Conservation (phyloP, 2,888 invertebrate species). For the Zele albiditarsus region DNA sequence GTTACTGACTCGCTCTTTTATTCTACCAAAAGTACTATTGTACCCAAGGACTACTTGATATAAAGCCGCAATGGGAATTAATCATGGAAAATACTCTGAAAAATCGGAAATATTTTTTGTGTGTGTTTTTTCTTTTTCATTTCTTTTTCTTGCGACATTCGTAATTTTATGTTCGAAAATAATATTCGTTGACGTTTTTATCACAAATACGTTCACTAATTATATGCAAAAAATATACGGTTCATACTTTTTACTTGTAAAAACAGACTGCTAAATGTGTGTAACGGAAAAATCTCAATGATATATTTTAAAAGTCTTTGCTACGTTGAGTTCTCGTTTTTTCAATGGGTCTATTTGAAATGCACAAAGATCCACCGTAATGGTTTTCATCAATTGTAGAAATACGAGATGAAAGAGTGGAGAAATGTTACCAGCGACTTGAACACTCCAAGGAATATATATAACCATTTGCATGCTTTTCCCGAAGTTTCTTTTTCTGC, state of each 20-base stretch:
- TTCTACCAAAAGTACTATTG: constrained; percentile 11
- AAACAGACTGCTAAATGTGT: background rate
- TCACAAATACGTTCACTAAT: background rate
- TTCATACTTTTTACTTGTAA: background rate
- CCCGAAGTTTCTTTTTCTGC: background rate
- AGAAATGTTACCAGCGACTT: background rate
- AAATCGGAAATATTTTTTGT: background rate
- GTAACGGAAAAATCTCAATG: background rate
- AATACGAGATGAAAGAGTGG: background rate
- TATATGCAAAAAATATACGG: background rate
- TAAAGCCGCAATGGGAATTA: constrained; percentile 14
- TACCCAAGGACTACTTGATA: constrained; percentile 7
- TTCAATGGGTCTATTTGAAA: background rate
- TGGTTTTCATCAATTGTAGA: background rate
- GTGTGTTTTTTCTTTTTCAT: background rate
- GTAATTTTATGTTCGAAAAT: background rate
- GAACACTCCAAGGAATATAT: constrained; percentile 4
- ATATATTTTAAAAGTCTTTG: background rate
- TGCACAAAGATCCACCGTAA: background rate
- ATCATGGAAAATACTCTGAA: background rate
- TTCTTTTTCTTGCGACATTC: background rate
- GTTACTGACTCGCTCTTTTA: constrained; percentile 21
- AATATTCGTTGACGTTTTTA: background rate
- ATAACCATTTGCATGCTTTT: background rate
- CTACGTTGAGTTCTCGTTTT: constrained; percentile 1